Evolutionary conservation across 2,888 invertebrate species (phyloP), one percentile per base, ranked within the genome.

Genomic region (Acronicta aceris): DNA sequence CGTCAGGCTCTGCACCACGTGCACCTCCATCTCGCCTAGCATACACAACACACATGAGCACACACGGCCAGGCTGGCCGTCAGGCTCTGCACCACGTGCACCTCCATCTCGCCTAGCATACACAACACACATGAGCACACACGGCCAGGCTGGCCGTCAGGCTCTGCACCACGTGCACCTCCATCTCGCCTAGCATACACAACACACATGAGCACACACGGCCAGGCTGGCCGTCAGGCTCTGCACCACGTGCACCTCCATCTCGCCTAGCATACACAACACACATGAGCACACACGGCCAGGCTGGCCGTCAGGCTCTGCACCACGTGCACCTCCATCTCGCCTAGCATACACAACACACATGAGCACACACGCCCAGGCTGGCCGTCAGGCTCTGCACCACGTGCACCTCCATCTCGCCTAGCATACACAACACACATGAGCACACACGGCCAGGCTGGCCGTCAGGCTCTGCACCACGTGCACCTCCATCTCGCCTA

Each of bases 391-490:
- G 21, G 21, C 21, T 21, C 21, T 21, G 21, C 21, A 21, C 21
- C 21, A 21, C 21, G 21, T 21, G 21, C 21, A 21, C 21, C 21
- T 21, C 21, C 21, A 21, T 21, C 21, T 21, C 21, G 21, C 21
- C 21, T 21, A 21, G 21, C 21, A 21, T 21, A 21, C 21, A 21
- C 21, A 30, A 30, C 30, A 30, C 30, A 30, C 30, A 30, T 30
- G 2, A 30, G 9, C 30, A 30, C n/a, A n/a, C n/a, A n/a, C 81
- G 5, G 99, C 99, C 80, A 99, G 95, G 77, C 97, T 97, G 71
- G 98, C 98, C 1, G 98, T 98, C 71, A 99, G 94, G 21, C 98
- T 98, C 94, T 99, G 98, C 13, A 98, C 97, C 53, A 99, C 97
- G 86, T 98, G 97, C 53, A 97, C 97, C 75, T 96, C 96, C 74